Base-by-base conservation (phyloP, 2,113 vertebrate species). In the pig (Sus scrofa) region DNA sequence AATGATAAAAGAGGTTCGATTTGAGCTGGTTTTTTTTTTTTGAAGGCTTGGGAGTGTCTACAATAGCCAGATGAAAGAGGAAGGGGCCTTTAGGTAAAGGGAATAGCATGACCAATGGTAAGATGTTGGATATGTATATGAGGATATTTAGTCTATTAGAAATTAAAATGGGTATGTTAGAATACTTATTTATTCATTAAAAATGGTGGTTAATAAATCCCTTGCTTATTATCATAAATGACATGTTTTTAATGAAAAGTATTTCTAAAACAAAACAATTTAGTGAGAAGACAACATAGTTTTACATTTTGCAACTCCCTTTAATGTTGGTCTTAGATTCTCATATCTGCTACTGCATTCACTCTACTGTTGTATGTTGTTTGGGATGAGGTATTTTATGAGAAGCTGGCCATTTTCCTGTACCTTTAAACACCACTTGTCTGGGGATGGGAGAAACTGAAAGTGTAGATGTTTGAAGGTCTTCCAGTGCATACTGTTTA, bases 231-330 rank as follows among this genome's bases (percentile, higher is more conserved):
- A 86, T n/a, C 26, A 60, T 67, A 81, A 75, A 58, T 94, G 65
- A 86, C 14, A 70, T 77, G 63, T 50, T 85, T 85, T 84, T 67
- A 84, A 58, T 58, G 37, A 44, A 84, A 93, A 34, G 32, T 54
- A 6, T 94, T 89, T 94, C 52, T 52, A 70, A 89, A 70, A 27
- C 52, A 86, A 87, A 86, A 65, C n/a, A 71, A 27, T 56, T 93
- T 71, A 90, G 44, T 44, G 56, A 77, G 24, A 92, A 71, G 70
- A 85, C 1, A 71, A 20, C 27, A 26, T 87, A 22, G 7, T 75
- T 88, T 71, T 78, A 37, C 32, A 70, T 71, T 95, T 92, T 56
- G 34, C 5, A 26, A 65, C 50, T 62, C 34, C 68, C 30, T 56
- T 70, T 84, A 56, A 50, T 88, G 10, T 84, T 6, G 65, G 39